Conservation (phyloP, 2,797 vertebrate genomes). For the Pseudochirops cupreus region DNA sequence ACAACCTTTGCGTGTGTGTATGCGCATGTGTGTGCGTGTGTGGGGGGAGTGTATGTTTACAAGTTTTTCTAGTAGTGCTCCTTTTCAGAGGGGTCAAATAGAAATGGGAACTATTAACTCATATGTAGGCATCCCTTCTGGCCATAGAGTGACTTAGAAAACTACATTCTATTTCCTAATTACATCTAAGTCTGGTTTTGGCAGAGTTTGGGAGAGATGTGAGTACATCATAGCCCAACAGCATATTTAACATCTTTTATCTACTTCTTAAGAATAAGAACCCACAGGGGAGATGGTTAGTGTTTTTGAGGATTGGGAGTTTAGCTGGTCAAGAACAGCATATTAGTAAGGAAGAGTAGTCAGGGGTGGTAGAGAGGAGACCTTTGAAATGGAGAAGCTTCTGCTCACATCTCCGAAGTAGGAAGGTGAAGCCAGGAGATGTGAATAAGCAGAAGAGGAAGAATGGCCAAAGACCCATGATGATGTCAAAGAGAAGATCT, state of each 20-base stretch:
- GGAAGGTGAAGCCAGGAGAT: neutral
- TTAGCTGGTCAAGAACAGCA: neutral
- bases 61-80: neutral
- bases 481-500: neutral
- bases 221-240: neutral
- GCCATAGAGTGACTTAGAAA: neutral
- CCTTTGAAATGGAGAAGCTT: neutral
- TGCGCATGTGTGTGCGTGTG: too few relatives aligned
- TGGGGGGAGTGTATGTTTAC: neutral
- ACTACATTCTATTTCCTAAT: neutral
- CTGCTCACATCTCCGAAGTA: neutral
- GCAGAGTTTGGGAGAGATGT: neutral
- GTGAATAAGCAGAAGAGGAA: neutral
- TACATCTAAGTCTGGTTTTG: neutral
- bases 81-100: neutral
- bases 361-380: neutral
- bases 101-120: neutral
- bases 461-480: neutral
- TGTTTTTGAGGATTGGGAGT: neutral
- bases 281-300: neutral
- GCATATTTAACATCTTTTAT: neutral
- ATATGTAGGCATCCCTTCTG: neutral
- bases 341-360: neutral
- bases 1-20: neutral
- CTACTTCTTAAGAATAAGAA: neutral